Evolutionary conservation across 64 coral and sea anemone genomes (phyloP).

Genomic region (Porites australiensis): DNA sequence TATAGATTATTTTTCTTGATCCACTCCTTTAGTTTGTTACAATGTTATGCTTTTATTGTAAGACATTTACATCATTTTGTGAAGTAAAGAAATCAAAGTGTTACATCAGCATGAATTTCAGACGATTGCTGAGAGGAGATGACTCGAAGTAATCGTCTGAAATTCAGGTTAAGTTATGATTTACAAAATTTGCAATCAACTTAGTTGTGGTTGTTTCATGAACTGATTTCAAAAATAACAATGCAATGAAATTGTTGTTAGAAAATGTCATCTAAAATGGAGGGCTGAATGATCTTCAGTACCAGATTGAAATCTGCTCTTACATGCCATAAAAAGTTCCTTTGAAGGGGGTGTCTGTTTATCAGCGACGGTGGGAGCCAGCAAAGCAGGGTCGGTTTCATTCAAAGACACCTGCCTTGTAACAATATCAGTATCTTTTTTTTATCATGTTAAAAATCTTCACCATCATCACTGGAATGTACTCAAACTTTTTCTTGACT

Average conservation of each 20-base stretch:
- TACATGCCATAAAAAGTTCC: not conserved
- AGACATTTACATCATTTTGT: constrained; percentile 8
- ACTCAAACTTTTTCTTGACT: no score
- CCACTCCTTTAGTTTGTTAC: constrained; percentile 2
- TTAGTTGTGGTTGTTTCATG: not conserved
- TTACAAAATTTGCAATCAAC: constrained; percentile 10
- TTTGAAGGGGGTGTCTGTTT: not conserved
- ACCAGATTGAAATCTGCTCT: not conserved
- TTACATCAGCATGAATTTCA: constrained; percentile 9
- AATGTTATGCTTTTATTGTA: no score
- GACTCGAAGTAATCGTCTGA: no score
- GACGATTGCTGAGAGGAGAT: no score
- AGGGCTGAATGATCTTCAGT: not conserved
- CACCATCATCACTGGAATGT: no score
- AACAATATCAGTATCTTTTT: no score
- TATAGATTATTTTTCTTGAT: constrained; percentile 26
- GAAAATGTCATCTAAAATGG: not conserved
- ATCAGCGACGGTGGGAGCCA: not conserved
- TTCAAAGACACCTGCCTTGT: no score
- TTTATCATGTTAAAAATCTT: no score
- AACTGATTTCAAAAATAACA: constrained; percentile 14
- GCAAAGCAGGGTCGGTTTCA: no score
- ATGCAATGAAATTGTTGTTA: constrained; percentile 1
- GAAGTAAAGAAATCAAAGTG: constrained; percentile 25
- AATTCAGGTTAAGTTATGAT: not conserved